These are phyloP conservation scores for Acanthaster planci DNA, from an alignment of 35 echinoderm and acorn worm species.

Conservation along the genomic window DNA sequence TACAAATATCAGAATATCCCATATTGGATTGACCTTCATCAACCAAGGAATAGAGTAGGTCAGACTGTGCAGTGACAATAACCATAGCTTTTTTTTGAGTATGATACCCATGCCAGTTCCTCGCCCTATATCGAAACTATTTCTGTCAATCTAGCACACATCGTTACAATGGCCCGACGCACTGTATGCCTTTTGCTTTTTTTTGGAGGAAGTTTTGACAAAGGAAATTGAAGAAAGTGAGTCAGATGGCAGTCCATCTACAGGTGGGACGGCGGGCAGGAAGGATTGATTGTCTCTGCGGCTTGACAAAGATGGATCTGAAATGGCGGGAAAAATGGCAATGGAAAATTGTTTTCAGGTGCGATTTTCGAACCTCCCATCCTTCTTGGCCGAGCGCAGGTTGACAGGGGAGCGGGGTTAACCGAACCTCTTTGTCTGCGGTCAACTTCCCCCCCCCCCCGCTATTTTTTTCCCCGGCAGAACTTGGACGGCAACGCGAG, in stretches of 20 bases:
- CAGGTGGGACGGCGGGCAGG: slow-evolving; percentile 7
- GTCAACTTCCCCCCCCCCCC: too few species aligned
- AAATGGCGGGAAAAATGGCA: neutral
- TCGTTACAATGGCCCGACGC: too few species aligned
- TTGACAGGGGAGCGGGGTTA: neutral
- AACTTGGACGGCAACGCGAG: too few species aligned
- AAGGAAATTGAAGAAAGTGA: slow-evolving; percentile 23
- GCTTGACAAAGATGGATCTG: slow-evolving; percentile 16
- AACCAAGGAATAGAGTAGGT: too few species aligned
- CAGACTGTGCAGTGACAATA: too few species aligned
- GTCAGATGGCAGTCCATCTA: slow-evolving; percentile 7
- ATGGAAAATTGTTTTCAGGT: slow-evolving; percentile 26
- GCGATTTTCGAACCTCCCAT: neutral
- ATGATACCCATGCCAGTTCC: too few species aligned
- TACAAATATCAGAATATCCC: neutral
- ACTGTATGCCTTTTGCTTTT: neutral
- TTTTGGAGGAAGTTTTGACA: slow-evolving; percentile 26
- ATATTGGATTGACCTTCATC: too few species aligned
- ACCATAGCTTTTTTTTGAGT: too few species aligned
- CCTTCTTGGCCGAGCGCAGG: neutral
- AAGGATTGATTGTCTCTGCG: slow-evolving; percentile 8
- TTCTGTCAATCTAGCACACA: too few species aligned
- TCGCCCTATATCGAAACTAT: too few species aligned
- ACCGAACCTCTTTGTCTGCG: too few species aligned
- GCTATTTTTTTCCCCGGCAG: too few species aligned